Evolutionary conservation across 2,113 vertebrate species (phyloP), one percentile per base, ranked within the genome.

Genomic region (Piaya cayana): DNA sequence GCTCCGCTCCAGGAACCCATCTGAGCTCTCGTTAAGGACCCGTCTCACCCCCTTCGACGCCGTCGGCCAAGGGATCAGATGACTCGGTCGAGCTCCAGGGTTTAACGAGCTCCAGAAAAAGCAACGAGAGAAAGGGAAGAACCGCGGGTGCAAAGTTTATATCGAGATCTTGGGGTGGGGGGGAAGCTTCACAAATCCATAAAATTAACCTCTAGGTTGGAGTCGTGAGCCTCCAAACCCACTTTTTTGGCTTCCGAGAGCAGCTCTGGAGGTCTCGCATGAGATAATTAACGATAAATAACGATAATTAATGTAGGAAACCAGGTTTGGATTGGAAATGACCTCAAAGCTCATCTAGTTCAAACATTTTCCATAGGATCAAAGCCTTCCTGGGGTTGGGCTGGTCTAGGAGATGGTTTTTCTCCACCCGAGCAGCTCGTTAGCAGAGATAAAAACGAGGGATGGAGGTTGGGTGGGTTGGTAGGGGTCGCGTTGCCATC

Each of bases 371-470:
- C 47, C 47, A 22, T 11, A 7, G 47, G 47, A 21, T 49, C 47
- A 64, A 39, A 37, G 18, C 11, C 15, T 39, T 32, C 17, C 3
- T 1, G 9, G 23, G 11, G 3, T 23, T 58, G 10, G 29, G 14
- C 26, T 12, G n/a, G 39, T 9, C 45, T 20, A 0, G 14, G 18
- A 17, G 0, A 1, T 3, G 21, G n/a, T 22, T 18, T 18, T n/a
- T 47, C 47, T 58, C 53, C 68, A 37, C 30, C 19, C 3, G 16
- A 25, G 62, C 62, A 36, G 62, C 14, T 43, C 59, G 43, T 29
- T 42, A 18, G 22, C 2, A 8, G 45, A 36, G 23, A 8, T 13
- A 10, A 55, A 64, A 68, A 59, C 4, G 37, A 42, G 49, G 1
- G n/a, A 11, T 4, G 1, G 18, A 14, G 32, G 8, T 18, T 47